phyloP scores from a whole-genome alignment of 2,113 vertebrate genomes.

The Spheniscus mendiculus region DNA sequence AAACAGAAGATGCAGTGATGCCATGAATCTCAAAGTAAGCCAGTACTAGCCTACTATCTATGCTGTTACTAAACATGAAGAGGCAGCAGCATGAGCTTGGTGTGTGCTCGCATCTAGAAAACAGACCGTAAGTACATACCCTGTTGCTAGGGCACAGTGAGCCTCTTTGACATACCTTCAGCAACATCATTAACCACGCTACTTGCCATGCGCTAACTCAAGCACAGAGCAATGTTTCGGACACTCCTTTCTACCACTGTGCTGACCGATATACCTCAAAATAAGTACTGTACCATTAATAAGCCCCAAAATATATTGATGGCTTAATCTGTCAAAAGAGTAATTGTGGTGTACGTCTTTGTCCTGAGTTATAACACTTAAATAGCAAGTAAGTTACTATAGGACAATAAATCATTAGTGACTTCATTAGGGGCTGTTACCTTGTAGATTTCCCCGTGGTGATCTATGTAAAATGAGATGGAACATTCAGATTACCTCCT shows the following conservation, averaged over 20 bases:
- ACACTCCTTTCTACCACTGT: too few relatives aligned
- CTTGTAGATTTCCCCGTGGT: not conserved
- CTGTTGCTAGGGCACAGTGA: not conserved
- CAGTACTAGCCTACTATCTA: not conserved
- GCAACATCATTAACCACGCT: not conserved
- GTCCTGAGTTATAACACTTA: not conserved
- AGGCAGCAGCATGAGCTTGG: not conserved
- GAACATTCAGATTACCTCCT: not conserved
- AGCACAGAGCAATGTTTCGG: not conserved
- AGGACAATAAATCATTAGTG: not conserved
- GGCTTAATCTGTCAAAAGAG: not conserved
- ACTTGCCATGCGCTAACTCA: too few relatives aligned
- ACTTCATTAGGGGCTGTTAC: not conserved
- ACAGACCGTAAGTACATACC: accelerated
- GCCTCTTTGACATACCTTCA: not conserved
- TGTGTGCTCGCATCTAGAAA: not conserved
- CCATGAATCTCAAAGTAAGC: not conserved
- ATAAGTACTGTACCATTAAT: not conserved
- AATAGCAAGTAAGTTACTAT: not conserved
- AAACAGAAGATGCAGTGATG: not conserved
- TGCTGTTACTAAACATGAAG: not conserved
- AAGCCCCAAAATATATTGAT: not conserved
- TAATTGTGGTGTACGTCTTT: not conserved
- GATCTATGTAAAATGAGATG: not conserved
- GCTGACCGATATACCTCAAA: not conserved